Evolutionary conservation across 2,888 invertebrate species (phyloP).

Genomic region (Drosophila meridionalis): DNA sequence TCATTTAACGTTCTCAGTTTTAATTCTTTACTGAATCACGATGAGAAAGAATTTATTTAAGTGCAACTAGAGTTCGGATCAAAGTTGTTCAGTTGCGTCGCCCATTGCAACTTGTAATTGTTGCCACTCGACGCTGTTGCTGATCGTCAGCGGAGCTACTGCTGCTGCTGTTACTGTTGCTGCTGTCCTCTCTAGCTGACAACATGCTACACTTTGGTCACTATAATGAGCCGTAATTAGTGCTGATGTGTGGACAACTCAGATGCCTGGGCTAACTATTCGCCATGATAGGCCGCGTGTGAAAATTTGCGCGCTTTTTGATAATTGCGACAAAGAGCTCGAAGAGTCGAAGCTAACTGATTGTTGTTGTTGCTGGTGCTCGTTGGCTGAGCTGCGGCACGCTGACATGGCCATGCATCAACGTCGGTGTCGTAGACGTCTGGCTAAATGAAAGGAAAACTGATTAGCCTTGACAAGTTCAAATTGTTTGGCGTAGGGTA

Average conservation of each 20-base stretch:
- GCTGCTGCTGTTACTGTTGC: slow-evolving; percentile 20
- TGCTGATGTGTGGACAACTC: slow-evolving; percentile 68
- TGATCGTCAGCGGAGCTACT: slow-evolving; percentile 28
- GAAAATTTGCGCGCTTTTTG: slow-evolving; percentile 78
- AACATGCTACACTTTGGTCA: slow-evolving; percentile 81
- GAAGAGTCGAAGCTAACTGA: slow-evolving; percentile 11
- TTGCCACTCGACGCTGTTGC: slow-evolving; percentile 55
- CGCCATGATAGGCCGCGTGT: slow-evolving; percentile 66
- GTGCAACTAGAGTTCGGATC: slow-evolving; percentile 27
- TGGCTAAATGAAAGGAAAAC: slow-evolving; percentile 75
- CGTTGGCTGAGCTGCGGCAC: slow-evolving; percentile 16
- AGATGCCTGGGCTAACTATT: slow-evolving; percentile 47
- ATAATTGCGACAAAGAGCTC: slow-evolving; percentile 67
- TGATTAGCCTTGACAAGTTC: slow-evolving; percentile 77
- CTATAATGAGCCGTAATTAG: slow-evolving; percentile 81
- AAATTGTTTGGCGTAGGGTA: slow-evolving; percentile 64
- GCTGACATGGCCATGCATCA: slow-evolving; percentile 68
- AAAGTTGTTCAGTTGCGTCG: not conserved
- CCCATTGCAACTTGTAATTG: slow-evolving; percentile 65
- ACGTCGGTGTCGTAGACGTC: slow-evolving; percentile 72
- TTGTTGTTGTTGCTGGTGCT: slow-evolving; percentile 1
- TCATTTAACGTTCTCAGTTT: too few species aligned
- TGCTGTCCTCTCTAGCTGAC: slow-evolving; percentile 68
- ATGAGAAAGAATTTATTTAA: not conserved
- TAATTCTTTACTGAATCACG: not conserved